Conservation (phyloP, 1,140 invertebrate species). For the Trachymyrmex septentrionalis region DNA sequence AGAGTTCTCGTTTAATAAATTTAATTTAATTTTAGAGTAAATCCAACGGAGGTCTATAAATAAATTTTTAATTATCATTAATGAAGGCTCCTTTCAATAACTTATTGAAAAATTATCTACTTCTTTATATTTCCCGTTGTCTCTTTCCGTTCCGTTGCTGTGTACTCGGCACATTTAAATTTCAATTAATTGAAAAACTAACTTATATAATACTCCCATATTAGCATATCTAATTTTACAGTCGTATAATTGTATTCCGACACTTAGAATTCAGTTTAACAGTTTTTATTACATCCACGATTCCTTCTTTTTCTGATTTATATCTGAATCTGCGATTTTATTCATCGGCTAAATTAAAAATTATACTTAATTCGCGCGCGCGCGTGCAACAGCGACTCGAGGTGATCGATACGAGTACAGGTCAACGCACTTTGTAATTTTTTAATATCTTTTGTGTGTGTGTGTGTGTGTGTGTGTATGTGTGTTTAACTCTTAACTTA, state of each 20-base stretch:
- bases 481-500: slow-evolving; percentile 12
- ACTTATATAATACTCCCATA: neutral
- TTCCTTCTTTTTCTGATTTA: neutral
- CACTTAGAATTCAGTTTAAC: neutral
- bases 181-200: neutral
- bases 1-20: neutral
- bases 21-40: neutral
- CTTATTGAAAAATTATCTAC: neutral
- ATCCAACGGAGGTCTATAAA: neutral
- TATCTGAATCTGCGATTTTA: neutral
- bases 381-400: neutral
- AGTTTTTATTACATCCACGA: neutral
- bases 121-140: neutral
- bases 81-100: neutral
- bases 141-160: too few relatives aligned
- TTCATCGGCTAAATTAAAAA: neutral
- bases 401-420: slow-evolving; percentile 20
- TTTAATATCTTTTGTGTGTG: slow-evolving; percentile 30
- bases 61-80: neutral
- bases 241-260: neutral
- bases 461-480: too few relatives aligned
- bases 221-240: neutral
- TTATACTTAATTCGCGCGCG: neutral
- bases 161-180: neutral
- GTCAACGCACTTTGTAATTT: slow-evolving; percentile 24